Conservation (phyloP, 2,113 vertebrate species). For the Syrmaticus mikado region DNA sequence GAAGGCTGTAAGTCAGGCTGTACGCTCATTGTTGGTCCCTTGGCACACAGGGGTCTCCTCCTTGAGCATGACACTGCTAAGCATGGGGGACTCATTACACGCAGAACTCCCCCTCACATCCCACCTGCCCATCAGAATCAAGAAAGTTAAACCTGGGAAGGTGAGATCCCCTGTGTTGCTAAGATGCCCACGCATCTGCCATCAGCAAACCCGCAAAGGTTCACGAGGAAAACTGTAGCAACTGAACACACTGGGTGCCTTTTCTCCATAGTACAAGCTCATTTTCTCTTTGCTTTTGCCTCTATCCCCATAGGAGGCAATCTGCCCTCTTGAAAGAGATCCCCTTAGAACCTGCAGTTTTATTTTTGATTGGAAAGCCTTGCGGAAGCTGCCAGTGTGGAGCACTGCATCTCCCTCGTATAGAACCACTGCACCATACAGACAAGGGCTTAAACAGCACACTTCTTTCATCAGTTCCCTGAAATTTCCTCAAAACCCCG, state of each 20-base stretch:
- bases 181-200: not conserved
- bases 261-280: not conserved
- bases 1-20: not conserved
- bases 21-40: not conserved
- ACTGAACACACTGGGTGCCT: not conserved
- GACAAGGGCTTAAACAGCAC: constrained; percentile 28
- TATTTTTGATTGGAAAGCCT: constrained; percentile 26
- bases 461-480: constrained; percentile 58
- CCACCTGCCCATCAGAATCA: too few species aligned
- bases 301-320: not conserved
- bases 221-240: not conserved
- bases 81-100: accelerated
- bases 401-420: not conserved
- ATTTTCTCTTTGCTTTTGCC: not conserved
- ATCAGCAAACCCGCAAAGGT: not conserved
- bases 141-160: not conserved
- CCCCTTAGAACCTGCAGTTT: not conserved
- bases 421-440: not conserved
- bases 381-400: not conserved
- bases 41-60: not conserved
- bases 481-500: constrained; percentile 61
- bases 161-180: not conserved
- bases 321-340: not conserved
- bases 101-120: not conserved
- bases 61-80: not conserved